Evolutionary conservation across 2,888 invertebrate genomes (phyloP).

Genomic region (Noctuana brunneofusca): DNA sequence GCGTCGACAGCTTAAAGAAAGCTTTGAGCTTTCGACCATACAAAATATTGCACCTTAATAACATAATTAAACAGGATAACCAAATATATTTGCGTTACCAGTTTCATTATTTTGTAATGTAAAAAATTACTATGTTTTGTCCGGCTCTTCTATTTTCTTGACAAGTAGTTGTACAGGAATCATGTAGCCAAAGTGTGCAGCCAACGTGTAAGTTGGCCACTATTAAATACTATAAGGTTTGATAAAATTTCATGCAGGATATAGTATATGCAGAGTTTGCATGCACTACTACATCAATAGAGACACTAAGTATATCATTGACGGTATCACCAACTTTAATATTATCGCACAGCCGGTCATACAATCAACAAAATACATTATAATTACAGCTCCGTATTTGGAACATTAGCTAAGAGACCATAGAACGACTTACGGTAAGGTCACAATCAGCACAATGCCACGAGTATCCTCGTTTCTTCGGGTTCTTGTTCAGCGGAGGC

Average conservation of each 20-base stretch:
- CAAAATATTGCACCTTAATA: background rate
- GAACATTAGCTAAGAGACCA: background rate
- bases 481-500: conserved; percentile 96
- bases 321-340: background rate
- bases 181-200: too few relatives aligned
- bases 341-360: conserved; percentile 1
- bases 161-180: background rate
- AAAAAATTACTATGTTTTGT: background rate
- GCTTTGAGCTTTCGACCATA: background rate
- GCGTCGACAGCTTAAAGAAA: conserved; percentile 3
- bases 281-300: conserved; percentile 10
- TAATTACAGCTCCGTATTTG: background rate
- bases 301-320: conserved; percentile 1
- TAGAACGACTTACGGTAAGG: conserved; percentile 87
- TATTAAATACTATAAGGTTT: background rate
- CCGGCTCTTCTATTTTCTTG: background rate
- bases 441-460: conserved; percentile 99
- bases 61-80: background rate
- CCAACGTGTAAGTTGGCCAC: background rate
- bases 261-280: conserved; percentile 8
- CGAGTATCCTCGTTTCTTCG: conserved; percentile 95
- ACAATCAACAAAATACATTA: conserved; percentile 7
- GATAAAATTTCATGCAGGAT: conserved; percentile 1
- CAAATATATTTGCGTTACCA: background rate
- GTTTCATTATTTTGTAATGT: background rate